Percentiles rank a stretch among this genome's conserved stretches.
Evolutionary conservation across 2,888 invertebrate species (phyloP).

Genomic region (Leptinotarsa rubiginosa): DNA sequence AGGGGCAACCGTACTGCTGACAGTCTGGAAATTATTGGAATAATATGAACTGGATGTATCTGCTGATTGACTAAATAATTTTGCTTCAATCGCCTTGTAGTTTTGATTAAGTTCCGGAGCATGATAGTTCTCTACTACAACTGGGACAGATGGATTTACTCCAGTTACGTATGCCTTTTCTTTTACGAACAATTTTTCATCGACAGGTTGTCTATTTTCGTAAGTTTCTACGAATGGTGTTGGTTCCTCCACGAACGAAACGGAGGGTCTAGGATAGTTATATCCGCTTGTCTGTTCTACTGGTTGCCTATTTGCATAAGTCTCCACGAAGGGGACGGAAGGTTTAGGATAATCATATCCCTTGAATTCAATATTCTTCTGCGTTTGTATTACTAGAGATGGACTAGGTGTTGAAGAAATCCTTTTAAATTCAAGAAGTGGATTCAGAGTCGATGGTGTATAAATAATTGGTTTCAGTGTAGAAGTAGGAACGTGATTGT

Average conservation of each 20-base stretch:
- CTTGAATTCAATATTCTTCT: slow-evolving; percentile 33
- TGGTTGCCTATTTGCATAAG: slow-evolving; percentile 46
- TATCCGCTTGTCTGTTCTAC: slow-evolving; percentile 49
- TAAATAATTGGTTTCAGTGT: slow-evolving; percentile 28
- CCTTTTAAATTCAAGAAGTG: slow-evolving; percentile 8
- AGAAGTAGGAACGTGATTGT: slow-evolving; percentile 43
- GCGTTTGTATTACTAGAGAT: slow-evolving; percentile 18
- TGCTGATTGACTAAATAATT: slow-evolving; percentile 32
- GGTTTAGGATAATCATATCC: slow-evolving; percentile 56
- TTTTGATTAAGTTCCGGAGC: slow-evolving; percentile 27
- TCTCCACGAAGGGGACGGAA: slow-evolving; percentile 59
- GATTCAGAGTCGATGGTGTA: slow-evolving; percentile 26
- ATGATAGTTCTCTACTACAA: slow-evolving; percentile 40
- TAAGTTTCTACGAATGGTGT: slow-evolving; percentile 35
- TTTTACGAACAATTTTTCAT: slow-evolving; percentile 59
- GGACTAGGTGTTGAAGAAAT: slow-evolving; percentile 5
- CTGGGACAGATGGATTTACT: slow-evolving; percentile 25
- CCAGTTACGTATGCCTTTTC: slow-evolving; percentile 61
- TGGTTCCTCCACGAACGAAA: slow-evolving; percentile 62
- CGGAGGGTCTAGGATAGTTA: slow-evolving; percentile 52
- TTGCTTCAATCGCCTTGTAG: slow-evolving; percentile 11
- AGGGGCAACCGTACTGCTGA: slow-evolving; percentile 29
- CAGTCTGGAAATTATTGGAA: slow-evolving; percentile 23
- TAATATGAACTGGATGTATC: slow-evolving; percentile 24
- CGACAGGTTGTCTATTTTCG: slow-evolving; percentile 49